Evolutionary conservation across 2,888 invertebrate genomes (phyloP).

Genomic region (Trichacis sp.): DNA sequence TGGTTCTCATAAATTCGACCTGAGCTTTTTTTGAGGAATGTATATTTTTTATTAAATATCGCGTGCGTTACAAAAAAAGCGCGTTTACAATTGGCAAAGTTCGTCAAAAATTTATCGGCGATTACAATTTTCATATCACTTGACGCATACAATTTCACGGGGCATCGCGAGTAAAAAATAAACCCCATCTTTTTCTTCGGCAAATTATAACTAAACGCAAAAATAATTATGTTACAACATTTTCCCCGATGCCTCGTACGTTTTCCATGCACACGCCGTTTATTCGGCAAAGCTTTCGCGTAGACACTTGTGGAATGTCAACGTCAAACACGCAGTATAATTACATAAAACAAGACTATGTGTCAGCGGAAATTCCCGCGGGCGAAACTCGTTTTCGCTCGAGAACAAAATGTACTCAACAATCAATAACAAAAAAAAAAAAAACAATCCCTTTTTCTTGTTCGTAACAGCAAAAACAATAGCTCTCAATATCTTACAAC

Average conservation of each 20-base stretch:
- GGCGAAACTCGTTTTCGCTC: background rate
- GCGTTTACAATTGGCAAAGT: conserved; percentile 1
- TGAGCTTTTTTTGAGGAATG: conserved; percentile 31
- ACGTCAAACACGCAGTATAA: conserved; percentile 16
- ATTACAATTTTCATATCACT: conserved; percentile 3
- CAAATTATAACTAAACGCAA: too few species aligned
- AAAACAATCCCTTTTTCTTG: background rate
- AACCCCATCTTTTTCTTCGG: too few species aligned
- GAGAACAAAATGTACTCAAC: conserved; percentile 2
- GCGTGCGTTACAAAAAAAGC: background rate
- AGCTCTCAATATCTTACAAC: background rate
- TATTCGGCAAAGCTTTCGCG: background rate
- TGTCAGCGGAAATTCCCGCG: background rate
- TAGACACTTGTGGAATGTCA: conserved; percentile 31
- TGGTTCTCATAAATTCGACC: conserved; percentile 7
- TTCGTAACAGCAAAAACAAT: conserved; percentile 2
- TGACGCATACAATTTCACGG: background rate
- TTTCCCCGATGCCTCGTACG: too few species aligned
- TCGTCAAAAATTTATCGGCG: background rate
- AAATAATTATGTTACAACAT: background rate
- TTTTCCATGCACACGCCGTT: background rate
- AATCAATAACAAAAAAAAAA: background rate
- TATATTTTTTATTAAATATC: conserved; percentile 7
- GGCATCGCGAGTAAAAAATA: background rate
- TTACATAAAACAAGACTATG: conserved; percentile 10